phyloP scores from a whole-genome alignment of 2,113 vertebrate species.

The Gopherus evgoodei region DNA sequence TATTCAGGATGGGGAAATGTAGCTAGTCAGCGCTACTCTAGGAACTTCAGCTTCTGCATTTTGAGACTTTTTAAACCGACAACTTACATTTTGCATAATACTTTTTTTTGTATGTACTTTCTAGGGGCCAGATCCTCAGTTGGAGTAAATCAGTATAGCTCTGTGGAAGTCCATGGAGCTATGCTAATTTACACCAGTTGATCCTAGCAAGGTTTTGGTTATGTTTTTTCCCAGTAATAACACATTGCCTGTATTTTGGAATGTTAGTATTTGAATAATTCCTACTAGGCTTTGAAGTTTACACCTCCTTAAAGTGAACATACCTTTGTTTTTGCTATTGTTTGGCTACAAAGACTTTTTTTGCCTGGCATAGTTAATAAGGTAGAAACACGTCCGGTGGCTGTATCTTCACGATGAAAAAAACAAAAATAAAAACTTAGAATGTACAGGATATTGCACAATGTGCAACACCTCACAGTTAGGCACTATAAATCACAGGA shows the following conservation, averaged over 20 bases:
- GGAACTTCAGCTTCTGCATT: not conserved
- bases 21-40: accelerated
- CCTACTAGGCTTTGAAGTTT: conserved; percentile 5
- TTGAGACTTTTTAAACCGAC: not conserved
- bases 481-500: not conserved
- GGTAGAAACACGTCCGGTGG: not conserved
- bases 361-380: not conserved
- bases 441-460: conserved; percentile 61
- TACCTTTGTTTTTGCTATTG: not conserved
- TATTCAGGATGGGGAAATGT: accelerated
- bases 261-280: not conserved
- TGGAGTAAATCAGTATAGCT: not conserved
- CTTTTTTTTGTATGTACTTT: not conserved
- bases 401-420: not conserved
- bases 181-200: not conserved
- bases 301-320: not conserved
- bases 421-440: not conserved
- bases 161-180: accelerated
- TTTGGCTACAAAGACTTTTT: not conserved
- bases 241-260: not conserved
- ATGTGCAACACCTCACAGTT: not conserved
- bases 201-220: not conserved
- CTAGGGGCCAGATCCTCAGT: not conserved
- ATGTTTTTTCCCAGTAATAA: not conserved
- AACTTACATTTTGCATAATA: not conserved